Evolutionary conservation across 2,113 vertebrate genomes (phyloP).

Genomic region (Leptobrachium leishanense): DNA sequence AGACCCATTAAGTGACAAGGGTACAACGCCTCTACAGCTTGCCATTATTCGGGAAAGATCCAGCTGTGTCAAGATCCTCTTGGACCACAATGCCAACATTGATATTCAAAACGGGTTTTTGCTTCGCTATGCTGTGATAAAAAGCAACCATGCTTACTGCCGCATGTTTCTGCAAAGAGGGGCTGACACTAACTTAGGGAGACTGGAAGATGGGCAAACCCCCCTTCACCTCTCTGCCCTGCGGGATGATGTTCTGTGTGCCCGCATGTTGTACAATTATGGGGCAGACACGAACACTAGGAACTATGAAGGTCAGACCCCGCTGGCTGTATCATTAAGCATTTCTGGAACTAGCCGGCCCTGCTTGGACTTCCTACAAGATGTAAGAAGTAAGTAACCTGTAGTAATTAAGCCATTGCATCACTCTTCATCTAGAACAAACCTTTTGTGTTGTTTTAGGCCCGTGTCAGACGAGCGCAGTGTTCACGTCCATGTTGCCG

Average conservation of each 20-base stretch:
- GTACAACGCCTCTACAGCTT: constrained; percentile 92
- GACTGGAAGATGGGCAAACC: constrained; percentile 94
- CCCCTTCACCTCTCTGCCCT: constrained; percentile 96
- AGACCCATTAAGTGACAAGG: constrained; percentile 96
- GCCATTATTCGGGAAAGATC: constrained; percentile 97
- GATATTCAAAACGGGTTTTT: constrained; percentile 98
- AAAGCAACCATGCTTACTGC: constrained; percentile 97
- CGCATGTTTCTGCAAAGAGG: constrained; percentile 98
- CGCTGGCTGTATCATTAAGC: constrained; percentile 89
- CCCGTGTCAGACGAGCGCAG: too few species aligned
- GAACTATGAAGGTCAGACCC: constrained; percentile 98
- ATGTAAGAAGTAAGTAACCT: constrained; percentile 90
- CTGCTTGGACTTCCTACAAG: constrained; percentile 96
- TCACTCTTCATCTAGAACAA: too few species aligned
- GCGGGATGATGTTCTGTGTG: constrained; percentile 90
- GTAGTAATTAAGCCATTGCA: too few species aligned
- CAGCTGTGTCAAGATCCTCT: constrained; percentile 94
- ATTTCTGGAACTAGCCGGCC: constrained; percentile 92
- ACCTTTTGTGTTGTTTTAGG: too few species aligned
- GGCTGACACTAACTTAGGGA: constrained; percentile 94
- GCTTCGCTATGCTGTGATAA: constrained; percentile 94
- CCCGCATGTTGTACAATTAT: constrained; percentile 92
- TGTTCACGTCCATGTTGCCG: too few species aligned
- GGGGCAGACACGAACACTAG: constrained; percentile 93
- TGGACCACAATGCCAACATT: constrained; percentile 96